Percentiles rank a stretch among this genome's conserved stretches.
phyloP scores from a whole-genome alignment of 2,888 invertebrate genomes.

The Ischnus inquisitorius region DNA sequence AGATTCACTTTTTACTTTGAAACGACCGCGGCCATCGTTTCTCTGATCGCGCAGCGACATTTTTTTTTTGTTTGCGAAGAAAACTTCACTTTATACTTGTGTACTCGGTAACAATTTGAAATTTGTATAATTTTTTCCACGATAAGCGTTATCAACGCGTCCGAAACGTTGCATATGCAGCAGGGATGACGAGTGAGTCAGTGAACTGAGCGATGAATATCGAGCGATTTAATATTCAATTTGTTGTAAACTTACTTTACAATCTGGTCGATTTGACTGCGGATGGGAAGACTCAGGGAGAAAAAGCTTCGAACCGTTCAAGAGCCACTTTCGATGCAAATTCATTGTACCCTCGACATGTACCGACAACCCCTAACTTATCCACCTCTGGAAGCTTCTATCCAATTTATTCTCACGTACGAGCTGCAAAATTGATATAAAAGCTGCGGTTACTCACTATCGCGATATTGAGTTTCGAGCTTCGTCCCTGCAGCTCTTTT shows the following conservation, averaged over 20 bases:
- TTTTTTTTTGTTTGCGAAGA: neutral
- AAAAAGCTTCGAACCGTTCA: constrained; percentile 76
- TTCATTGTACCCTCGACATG: constrained; percentile 76
- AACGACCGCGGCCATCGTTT: neutral
- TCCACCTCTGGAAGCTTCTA: constrained; percentile 61
- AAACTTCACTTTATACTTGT: neutral
- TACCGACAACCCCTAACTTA: constrained; percentile 49
- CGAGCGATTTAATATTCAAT: constrained; percentile 78
- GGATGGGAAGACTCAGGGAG: constrained; percentile 60
- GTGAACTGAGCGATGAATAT: constrained; percentile 58
- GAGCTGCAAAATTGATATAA: constrained; percentile 70
- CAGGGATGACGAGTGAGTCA: neutral
- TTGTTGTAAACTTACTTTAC: constrained; percentile 76
- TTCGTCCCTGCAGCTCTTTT: constrained; percentile 3
- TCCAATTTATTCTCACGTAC: constrained; percentile 77
- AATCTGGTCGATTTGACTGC: constrained; percentile 75
- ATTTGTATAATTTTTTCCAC: neutral
- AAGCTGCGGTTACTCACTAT: constrained; percentile 69
- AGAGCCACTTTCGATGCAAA: constrained; percentile 84
- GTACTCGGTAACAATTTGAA: neutral
- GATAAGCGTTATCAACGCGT: neutral
- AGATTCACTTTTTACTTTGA: neutral
- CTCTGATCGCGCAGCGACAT: neutral
- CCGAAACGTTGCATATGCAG: constrained; percentile 12
- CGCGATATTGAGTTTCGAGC: constrained; percentile 65